Evolutionary conservation across 1,140 invertebrate genomes (phyloP).

Genomic region (Tigriopus japonicus): DNA sequence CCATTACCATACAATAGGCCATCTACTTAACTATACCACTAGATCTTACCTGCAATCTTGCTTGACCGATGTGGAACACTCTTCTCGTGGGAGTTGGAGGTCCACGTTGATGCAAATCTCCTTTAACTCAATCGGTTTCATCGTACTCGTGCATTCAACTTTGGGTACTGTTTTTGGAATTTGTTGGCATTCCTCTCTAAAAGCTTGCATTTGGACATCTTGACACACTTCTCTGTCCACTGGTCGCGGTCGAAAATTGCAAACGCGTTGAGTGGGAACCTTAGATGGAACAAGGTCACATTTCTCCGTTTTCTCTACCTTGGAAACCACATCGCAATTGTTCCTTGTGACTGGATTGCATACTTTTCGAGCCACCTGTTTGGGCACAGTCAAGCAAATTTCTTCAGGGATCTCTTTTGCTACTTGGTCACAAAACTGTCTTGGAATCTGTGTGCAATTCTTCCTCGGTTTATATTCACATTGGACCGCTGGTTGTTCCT

Average conservation of each 20-base stretch:
- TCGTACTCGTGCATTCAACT: neutral
- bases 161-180: neutral
- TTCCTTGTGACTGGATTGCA: neutral
- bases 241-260: neutral
- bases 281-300: neutral
- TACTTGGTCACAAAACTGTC: neutral
- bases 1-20: no score
- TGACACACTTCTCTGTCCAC: neutral
- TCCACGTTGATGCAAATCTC: conserved; percentile 10
- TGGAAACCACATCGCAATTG: neutral
- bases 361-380: neutral
- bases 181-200: neutral
- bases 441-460: neutral
- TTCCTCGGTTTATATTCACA: neutral
- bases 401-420: neutral
- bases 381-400: neutral
- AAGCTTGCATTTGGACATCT: neutral
- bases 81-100: conserved; percentile 4
- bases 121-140: neutral
- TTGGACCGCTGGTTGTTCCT: neutral
- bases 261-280: neutral
- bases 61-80: neutral
- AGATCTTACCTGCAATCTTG: conserved; percentile 3
- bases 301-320: neutral
- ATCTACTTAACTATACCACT: no score